Conservation (phyloP, 2,113 vertebrate genomes). For the Furnarius figulus region DNA sequence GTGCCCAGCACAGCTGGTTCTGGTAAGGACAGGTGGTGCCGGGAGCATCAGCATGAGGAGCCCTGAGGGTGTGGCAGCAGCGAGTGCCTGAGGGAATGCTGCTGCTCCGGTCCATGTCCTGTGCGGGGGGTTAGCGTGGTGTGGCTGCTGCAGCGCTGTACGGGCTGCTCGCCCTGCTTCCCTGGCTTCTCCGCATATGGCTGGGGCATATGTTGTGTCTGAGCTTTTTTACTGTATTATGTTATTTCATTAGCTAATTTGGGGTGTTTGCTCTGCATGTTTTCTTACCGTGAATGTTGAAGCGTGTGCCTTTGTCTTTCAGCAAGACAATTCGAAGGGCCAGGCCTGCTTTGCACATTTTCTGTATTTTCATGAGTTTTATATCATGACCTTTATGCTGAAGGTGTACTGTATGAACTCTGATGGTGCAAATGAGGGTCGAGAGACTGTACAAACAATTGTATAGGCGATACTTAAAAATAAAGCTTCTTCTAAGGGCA, state of each 20-base stretch:
- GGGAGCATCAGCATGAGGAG: not conserved
- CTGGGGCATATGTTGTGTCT: accelerated
- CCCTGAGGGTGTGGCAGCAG: accelerated
- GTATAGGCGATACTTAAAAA: accelerated
- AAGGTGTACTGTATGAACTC: not conserved
- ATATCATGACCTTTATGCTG: not conserved
- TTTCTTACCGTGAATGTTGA: not conserved
- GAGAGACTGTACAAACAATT: not conserved
- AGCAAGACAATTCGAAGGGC: accelerated
- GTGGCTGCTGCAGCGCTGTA: accelerated
- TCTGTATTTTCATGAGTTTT: not conserved
- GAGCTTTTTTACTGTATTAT: no score
- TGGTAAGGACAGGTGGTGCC: accelerated
- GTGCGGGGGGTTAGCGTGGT: not conserved
- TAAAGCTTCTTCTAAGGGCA: not conserved
- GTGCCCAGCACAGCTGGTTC: not conserved
- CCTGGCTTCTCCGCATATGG: not conserved
- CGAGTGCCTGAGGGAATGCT: accelerated
- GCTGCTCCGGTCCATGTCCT: accelerated
- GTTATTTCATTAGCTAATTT: accelerated
- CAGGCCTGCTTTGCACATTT: not conserved
- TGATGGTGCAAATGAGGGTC: no score
- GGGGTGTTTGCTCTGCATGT: not conserved
- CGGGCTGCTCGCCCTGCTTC: not conserved
- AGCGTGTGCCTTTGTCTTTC: not conserved